phyloP scores from a whole-genome alignment of 2,888 invertebrate genomes.

The Drosophila aldrichi region DNA sequence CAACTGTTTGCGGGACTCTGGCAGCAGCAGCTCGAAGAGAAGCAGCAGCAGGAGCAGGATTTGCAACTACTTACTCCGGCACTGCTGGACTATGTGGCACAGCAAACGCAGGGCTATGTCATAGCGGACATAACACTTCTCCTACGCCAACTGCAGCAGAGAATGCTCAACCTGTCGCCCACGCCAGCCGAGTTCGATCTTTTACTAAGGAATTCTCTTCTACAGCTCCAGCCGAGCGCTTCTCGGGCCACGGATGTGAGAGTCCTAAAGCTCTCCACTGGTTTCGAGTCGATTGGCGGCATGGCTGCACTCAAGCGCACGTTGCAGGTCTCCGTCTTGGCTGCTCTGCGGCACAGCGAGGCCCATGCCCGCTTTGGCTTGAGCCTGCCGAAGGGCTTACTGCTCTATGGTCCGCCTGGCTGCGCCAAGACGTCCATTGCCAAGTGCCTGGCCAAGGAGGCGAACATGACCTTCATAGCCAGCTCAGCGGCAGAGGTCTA shows the following conservation, averaged over 20 bases:
- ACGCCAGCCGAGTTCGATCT: conserved; percentile 19
- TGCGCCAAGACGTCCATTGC: conserved; percentile 89
- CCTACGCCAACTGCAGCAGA: conserved; percentile 83
- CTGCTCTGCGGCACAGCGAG: conserved; percentile 87
- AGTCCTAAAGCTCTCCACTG: conserved; percentile 83
- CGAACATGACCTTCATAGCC: conserved; percentile 87
- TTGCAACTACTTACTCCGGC: conserved; percentile 30
- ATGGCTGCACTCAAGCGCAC: conserved; percentile 86
- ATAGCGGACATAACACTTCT: conserved; percentile 87
- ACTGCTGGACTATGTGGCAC: conserved; percentile 81
- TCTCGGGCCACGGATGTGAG: conserved; percentile 86
- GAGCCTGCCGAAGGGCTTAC: conserved; percentile 87
- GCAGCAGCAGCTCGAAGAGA: conserved; percentile 26
- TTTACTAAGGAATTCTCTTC: conserved; percentile 31
- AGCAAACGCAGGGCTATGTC: conserved; percentile 87
- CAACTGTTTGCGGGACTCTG: conserved; percentile 84
- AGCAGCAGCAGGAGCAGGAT: conserved; percentile 22
- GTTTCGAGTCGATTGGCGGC: conserved; percentile 87
- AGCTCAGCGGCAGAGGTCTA: conserved; percentile 88
- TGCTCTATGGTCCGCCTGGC: conserved; percentile 89
- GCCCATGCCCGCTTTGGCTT: conserved; percentile 87
- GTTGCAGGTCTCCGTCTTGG: conserved; percentile 87
- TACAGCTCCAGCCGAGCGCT: conserved; percentile 79
- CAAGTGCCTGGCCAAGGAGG: conserved; percentile 87
- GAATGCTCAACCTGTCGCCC: conserved; percentile 37